These are phyloP conservation scores for Metridium senile DNA, from an alignment of 92 coral and sea anemone species.

Conservation along the genomic window DNA sequence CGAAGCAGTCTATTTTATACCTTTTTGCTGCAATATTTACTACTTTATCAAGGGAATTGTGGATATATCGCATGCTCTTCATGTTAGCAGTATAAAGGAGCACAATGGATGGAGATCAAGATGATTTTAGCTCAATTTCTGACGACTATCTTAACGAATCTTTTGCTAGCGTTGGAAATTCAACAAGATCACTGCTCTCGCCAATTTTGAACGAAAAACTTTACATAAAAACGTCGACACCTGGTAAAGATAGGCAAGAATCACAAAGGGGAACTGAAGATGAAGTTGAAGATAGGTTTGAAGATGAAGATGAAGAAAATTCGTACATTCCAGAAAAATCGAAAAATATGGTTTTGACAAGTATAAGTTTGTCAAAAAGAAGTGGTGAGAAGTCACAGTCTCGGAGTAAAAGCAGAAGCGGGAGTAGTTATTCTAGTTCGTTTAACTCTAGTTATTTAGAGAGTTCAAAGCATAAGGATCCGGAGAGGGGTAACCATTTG, in stretches of 20 bases:
- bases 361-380: conserved; percentile 21
- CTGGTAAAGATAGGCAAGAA: conserved; percentile 3
- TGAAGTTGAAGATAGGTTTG: not conserved
- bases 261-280: not conserved
- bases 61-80: not conserved
- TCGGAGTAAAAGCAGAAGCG: not conserved
- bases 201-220: conserved; percentile 49
- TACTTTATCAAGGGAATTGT: not conserved
- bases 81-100: not conserved
- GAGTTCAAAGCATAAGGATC: conserved; percentile 4
- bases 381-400: not conserved
- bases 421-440: not conserved
- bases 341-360: conserved; percentile 30
- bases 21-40: not conserved
- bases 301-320: conserved; percentile 16
- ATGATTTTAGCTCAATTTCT: conserved; percentile 48
- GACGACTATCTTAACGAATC: conserved; percentile 62
- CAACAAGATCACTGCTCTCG: conserved; percentile 90
- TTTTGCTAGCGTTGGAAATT: conserved; percentile 92
- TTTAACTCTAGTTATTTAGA: conserved; percentile 10
- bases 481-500: conserved; percentile 34
- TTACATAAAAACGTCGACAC: conserved; percentile 22
- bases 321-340: conserved; percentile 14
- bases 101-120: conserved; percentile 26
- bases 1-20: not conserved